Base-by-base conservation (phyloP, 2,888 invertebrate genomes). In the Orthosia incerta region DNA sequence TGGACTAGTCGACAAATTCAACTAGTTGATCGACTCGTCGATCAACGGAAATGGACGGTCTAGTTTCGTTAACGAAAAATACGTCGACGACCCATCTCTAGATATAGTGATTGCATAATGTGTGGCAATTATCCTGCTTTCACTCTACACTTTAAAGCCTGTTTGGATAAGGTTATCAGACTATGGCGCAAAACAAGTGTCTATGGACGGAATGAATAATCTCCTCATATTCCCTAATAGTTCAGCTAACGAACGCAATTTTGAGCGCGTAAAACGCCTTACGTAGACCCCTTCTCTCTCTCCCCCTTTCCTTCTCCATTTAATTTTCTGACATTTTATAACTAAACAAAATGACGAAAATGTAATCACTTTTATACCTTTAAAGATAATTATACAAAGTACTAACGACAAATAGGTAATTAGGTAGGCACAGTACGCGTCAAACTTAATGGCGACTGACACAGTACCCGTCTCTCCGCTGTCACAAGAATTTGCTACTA, bases 271-370 rank as follows among this genome's bases (percentile, higher is more conserved):
- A n/a, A 59, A 45, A 45, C 3, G 13, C 13, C n/a, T 39, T 39
- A 2, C 3, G 1, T 51, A 15, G 5, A 9, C 20, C n/a, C 3
- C 13, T 45, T 4, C 39, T 4, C 4, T 4, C 26, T 4, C 39
- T 39, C 0, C 39, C 4, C 1, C 18, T 20, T 18, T 23, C 7
- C 3, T 31, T 20, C 13, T 16, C 4, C 4, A 15, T 55, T 26
- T 18, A 13, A 48, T 53, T 60, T 53, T 60, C 23, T 9, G 9
- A 26, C 26, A 53, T 60, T 75, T 66, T 45, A 5, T 61, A 26
- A 16, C 18, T 26, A 13, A 45, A 50, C 13, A 68, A 69, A 61
- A 74, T 55, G 7, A 48, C 23, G 31, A 60, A 75, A 67, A 50
- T 46, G 18, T 53, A 13, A n/a, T 20, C 9, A 23, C 13, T 68